Base-by-base conservation (phyloP, 1,140 invertebrate genomes). In the Papilio polyxenes region DNA sequence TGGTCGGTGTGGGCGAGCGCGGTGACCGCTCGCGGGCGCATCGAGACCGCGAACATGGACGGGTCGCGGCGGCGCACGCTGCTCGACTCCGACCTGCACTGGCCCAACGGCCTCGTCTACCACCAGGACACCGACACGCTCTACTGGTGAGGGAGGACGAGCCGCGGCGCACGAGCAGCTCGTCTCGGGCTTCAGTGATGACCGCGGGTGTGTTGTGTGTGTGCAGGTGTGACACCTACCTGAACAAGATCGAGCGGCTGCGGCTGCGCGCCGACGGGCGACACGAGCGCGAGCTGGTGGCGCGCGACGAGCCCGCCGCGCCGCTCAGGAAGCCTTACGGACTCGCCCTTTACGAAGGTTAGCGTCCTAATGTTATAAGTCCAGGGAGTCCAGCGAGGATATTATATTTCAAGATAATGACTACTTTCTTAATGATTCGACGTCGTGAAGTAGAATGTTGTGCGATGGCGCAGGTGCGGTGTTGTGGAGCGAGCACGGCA, bases 21-120 rank as follows among this genome's bases (percentile, higher is more conserved):
- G 76, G 95, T 75, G 53, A 62, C 82, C 37, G 81, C 82, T 95
- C 31, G 91, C 69, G 79, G 87, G 81, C 85, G 91, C 69, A 98
- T 98, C 83, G 96, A 97, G 85, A 93, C 95, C 40, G 96, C 97
- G 17, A 96, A 96, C 85, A 97, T 99, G 97, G 98, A 99, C 94
- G 98, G 98, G 10, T 95, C 95, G 2, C 92, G 96, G 74, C 94
- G 95, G 17, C 91, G 91, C 80, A 82, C 90, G 49, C 92, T 97
- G 62, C 87, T 96, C 0, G 93, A 92, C 53, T 90, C 93, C 3
- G 94, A 96, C 8, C 84, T 98, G 82, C 94, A 96, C 69, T 98
- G 97, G 97, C 98, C 99, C 2, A 98, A 97, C 94, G 98, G 98
- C 17, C 94, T 99, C 17, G 96, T 97, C 5, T 96, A 99, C 56